Evolutionary conservation across 1,140 invertebrate genomes (phyloP).

Genomic region (Drosophila pachea): DNA sequence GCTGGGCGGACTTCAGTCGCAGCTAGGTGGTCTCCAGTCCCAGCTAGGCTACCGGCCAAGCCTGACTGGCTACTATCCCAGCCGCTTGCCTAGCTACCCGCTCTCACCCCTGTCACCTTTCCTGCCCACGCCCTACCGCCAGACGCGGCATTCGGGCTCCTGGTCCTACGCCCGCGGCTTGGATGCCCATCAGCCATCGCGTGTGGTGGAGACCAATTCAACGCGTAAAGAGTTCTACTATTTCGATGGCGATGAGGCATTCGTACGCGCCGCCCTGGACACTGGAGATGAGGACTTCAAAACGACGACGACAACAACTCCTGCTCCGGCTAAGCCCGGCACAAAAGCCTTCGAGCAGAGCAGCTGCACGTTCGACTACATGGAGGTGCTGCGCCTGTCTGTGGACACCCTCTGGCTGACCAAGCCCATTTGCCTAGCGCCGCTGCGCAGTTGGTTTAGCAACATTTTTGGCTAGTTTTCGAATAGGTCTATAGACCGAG

Average conservation of each 20-base stretch:
- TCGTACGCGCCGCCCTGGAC: conserved; percentile 58
- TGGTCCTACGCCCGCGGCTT: conserved; percentile 52
- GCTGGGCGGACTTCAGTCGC: conserved; percentile 16
- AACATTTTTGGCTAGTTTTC: conserved; percentile 64
- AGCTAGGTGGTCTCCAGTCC: conserved; percentile 11
- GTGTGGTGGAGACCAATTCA: conserved; percentile 69
- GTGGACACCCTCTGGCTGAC: conserved; percentile 75
- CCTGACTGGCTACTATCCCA: conserved; percentile 15
- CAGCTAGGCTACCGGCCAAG: conserved; percentile 15
- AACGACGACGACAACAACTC: background rate
- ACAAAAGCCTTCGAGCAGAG: conserved; percentile 62
- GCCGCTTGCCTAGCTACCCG: conserved; percentile 37
- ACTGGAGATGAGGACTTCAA: conserved; percentile 34
- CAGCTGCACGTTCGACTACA: conserved; percentile 68
- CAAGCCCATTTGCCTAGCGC: conserved; percentile 69
- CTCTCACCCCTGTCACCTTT: background rate
- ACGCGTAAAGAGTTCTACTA: conserved; percentile 75
- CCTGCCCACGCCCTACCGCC: conserved; percentile 54
- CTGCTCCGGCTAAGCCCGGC: background rate
- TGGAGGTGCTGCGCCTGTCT: conserved; percentile 67
- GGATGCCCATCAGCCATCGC: conserved; percentile 58
- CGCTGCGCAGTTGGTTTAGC: conserved; percentile 67
- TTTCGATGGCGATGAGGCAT: conserved; percentile 73
- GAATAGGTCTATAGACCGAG: background rate
- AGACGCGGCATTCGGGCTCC: conserved; percentile 48